Base-by-base conservation (phyloP, 2,797 vertebrate genomes). In the Xenops minutus region DNA sequence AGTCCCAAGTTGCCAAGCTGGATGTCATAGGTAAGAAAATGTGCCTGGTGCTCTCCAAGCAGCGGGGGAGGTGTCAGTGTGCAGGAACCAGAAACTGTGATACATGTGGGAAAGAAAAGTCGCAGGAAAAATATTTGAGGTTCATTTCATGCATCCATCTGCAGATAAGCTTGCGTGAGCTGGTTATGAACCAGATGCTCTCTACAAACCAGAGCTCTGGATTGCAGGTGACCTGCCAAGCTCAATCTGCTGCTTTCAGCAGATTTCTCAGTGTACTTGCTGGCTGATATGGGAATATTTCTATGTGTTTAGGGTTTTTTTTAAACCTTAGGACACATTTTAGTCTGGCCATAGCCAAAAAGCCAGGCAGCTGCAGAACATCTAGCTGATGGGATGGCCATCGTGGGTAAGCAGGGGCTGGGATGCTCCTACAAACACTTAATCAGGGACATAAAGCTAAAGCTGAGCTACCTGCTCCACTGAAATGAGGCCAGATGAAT, bases 1-100 rank as follows among this genome's bases (percentile, higher is more conserved):
- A 99, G 97, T 99, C 99, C 77, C 98, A 98, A 54, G 80, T 98
- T 7, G 98, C 99, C 77, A 98, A 95, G 27, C 98, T 99, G 34
- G 98, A 94, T 44, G 95, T 99, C 37, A 98, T 98, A 97, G 99
- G 99, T 99, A 88, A 97, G 49, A 75, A 49, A 80, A 49, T 0
- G 12, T 5, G 5, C 30, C 3, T 8, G 26, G 30, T 27, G 61
- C 12, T 46, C 23, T 81, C 54, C 71, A 32, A 36, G 43, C 27
- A 59, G 39, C 59, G 43, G 56, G 43, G 58, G 46, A 74, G 49
- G 69, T 2, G 7, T 34, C 4, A 4, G 58, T 20, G 36, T 29
- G 41, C 62, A 74, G 49, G 63, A 72, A 61, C 26, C 39, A 90
- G 73, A 72, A 72, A 64, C 7, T 19, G 71, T 29, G 52, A 55